Conservation (phyloP, 2,113 vertebrate species). For the Perca fluviatilis region DNA sequence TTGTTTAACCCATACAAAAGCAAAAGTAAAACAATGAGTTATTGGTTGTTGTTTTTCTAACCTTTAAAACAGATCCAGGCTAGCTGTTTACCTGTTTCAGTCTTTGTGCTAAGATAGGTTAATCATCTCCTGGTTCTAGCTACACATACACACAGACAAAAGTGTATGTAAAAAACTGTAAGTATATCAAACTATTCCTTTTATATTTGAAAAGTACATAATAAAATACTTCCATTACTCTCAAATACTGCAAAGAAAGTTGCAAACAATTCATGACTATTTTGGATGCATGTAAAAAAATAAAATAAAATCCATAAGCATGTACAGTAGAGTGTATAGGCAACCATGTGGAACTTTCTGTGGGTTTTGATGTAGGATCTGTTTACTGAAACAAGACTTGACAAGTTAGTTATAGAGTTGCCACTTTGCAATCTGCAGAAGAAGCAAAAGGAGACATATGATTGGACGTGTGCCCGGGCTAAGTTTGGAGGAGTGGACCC, state of each 20-base stretch:
- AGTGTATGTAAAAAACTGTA: neutral
- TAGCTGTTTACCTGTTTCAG: no score
- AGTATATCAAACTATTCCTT: neutral
- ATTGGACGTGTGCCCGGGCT: constrained; percentile 64
- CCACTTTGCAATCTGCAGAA: constrained; percentile 52
- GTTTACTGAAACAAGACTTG: constrained; percentile 60
- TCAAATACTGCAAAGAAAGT: neutral
- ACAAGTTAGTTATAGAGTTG: constrained; percentile 59
- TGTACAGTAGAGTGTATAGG: neutral
- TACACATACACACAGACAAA: neutral
- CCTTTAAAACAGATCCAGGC: no score
- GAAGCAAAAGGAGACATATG: constrained; percentile 50
- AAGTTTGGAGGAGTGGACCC: constrained; percentile 66
- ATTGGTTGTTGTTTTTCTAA: no score
- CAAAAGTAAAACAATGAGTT: no score
- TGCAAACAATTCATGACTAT: neutral
- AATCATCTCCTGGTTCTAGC: no score
- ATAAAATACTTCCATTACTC: no score
- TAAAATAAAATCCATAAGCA: neutral
- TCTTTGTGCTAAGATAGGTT: neutral
- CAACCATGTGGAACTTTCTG: constrained; percentile 11
- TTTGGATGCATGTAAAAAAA: neutral
- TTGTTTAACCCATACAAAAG: no score
- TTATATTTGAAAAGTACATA: neutral
- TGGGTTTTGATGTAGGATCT: constrained; percentile 51